Evolutionary conservation across 2,888 invertebrate genomes (phyloP).

Genomic region (Amphimallon solstitiale): DNA sequence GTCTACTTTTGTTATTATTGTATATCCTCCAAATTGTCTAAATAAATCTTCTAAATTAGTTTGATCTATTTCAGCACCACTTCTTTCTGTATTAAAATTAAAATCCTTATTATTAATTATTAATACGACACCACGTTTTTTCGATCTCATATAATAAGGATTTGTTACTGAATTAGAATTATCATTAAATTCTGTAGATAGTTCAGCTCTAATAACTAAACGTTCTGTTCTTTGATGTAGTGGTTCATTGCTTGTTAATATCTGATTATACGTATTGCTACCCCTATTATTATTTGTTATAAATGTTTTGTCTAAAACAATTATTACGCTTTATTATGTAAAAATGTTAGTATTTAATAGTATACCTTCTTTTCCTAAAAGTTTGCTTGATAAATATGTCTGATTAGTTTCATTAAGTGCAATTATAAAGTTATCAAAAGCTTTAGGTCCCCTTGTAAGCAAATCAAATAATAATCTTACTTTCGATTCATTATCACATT

Average conservation of each 20-base stretch:
- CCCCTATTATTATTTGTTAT: neutral
- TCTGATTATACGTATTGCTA: neutral
- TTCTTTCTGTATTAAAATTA: constrained; percentile 56
- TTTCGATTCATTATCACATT: too few species aligned
- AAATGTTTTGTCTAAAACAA: constrained; percentile 1
- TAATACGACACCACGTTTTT: constrained; percentile 54
- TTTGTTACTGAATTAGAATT: constrained; percentile 50
- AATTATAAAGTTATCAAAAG: constrained; percentile 20
- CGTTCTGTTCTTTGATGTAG: constrained; percentile 27
- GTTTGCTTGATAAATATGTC: constrained; percentile 17
- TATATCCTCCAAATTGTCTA: constrained; percentile 67
- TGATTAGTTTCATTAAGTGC: constrained; percentile 18
- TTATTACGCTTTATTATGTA: too few species aligned
- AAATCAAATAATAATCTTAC: constrained; percentile 5
- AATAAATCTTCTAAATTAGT: constrained; percentile 69
- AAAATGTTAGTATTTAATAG: neutral
- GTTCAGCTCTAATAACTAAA: constrained; percentile 32
- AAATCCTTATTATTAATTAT: constrained; percentile 60
- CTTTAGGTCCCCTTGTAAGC: constrained; percentile 24
- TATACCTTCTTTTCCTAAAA: constrained; percentile 9
- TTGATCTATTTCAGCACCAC: constrained; percentile 71
- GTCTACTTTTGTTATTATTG: constrained; percentile 61
- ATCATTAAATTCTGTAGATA: constrained; percentile 45
- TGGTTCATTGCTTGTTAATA: neutral
- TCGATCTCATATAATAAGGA: constrained; percentile 52